Evolutionary conservation across 2,113 vertebrate species (phyloP).

Genomic region (Ctenomys sociabilis): DNA sequence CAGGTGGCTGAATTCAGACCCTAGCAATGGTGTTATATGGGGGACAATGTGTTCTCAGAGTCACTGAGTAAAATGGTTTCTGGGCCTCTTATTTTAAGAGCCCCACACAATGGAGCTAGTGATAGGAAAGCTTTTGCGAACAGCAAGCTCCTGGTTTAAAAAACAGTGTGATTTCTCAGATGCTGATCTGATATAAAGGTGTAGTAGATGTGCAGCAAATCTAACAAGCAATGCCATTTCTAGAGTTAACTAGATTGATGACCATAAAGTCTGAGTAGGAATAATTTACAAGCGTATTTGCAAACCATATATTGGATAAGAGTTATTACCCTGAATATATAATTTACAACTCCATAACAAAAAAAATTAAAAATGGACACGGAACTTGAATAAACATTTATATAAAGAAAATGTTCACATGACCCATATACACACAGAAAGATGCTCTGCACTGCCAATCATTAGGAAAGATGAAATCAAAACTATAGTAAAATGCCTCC

Average conservation of each 20-base stretch:
- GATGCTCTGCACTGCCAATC: neutral
- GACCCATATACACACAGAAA: neutral
- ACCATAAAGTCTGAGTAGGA: neutral
- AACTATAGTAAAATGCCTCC: no score
- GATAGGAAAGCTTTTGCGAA: neutral
- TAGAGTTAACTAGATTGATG: neutral
- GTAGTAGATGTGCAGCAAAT: neutral
- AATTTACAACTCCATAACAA: neutral
- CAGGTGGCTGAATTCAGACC: neutral
- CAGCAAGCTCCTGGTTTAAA: neutral
- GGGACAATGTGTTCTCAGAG: neutral
- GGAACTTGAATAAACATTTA: neutral
- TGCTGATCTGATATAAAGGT: conserved; percentile 4
- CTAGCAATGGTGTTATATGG: neutral
- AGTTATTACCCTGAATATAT: neutral
- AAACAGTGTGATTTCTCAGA: neutral
- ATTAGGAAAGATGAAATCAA: neutral
- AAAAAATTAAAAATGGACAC: neutral
- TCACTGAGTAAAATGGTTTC: neutral
- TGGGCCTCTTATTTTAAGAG: neutral
- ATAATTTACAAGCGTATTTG: neutral
- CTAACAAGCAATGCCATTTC: neutral
- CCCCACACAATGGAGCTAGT: neutral
- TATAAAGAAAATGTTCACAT: neutral
- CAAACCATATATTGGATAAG: neutral